These are phyloP conservation scores for Epinotia brunnichana DNA, from an alignment of 2,888 invertebrate species.

Conservation along the genomic window DNA sequence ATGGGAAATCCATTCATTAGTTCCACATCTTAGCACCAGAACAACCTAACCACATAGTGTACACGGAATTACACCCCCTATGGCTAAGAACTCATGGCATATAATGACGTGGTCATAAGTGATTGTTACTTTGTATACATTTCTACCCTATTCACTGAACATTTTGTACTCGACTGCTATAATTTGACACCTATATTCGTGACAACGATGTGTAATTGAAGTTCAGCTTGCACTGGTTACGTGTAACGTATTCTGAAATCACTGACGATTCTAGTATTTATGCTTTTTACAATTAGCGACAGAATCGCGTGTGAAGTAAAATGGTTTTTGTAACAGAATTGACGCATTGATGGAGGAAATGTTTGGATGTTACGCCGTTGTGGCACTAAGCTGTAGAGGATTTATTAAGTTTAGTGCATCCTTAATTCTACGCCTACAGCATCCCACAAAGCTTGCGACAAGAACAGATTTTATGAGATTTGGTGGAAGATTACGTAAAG, in stretches of 20 bases:
- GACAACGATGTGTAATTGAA: no score
- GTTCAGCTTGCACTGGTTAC: no score
- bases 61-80: background rate
- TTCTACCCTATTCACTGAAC: background rate
- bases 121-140: background rate
- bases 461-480: background rate
- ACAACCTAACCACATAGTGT: background rate
- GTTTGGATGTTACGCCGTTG: background rate
- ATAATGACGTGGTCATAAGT: background rate
- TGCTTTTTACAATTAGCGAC: background rate
- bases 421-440: background rate
- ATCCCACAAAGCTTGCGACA: background rate
- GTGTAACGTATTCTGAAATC: no score
- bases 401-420: background rate
- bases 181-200: background rate
- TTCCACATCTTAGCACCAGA: background rate
- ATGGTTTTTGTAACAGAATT: background rate
- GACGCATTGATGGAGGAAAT: background rate
- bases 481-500: background rate
- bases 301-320: background rate
- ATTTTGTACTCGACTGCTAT: background rate
- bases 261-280: background rate
- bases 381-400: background rate
- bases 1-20: constrained; percentile 28
- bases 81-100: background rate